phyloP scores from a whole-genome alignment of 2,113 vertebrate genomes.

The Nyctibius bracteatus region DNA sequence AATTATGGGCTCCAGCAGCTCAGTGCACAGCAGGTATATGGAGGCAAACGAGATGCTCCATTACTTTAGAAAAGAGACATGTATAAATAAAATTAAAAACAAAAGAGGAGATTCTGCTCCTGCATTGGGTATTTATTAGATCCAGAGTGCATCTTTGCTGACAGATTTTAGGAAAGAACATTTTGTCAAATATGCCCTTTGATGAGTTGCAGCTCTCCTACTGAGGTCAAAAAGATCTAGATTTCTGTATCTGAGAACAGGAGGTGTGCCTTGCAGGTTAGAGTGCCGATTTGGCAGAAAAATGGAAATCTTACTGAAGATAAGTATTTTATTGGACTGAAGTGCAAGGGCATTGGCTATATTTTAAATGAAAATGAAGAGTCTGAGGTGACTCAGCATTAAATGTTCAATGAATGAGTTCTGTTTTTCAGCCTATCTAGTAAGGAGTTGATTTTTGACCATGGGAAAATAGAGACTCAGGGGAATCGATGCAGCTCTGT shows the following conservation, averaged over 20 bases:
- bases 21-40: constrained; percentile 6
- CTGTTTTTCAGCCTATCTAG: not conserved
- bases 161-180: not conserved
- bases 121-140: not conserved
- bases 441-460: not conserved
- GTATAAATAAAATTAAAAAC: not conserved
- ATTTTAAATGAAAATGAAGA: not conserved
- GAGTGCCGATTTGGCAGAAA: not conserved
- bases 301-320: not conserved
- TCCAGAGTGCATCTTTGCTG: not conserved
- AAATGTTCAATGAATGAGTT: not conserved
- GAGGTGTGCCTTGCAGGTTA: not conserved
- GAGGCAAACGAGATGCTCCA: not conserved
- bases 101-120: not conserved
- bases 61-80: not conserved
- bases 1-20: constrained; percentile 15
- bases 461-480: not conserved
- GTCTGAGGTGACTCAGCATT: not conserved
- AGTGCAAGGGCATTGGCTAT: not conserved
- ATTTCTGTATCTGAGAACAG: not conserved
- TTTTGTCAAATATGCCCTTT: not conserved
- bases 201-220: not conserved
- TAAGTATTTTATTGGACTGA: not conserved
- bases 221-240: not conserved
- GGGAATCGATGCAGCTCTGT: not conserved